A percentile compares a stretch with the other conserved stretches of the same genome.
phyloP scores from a whole-genome alignment of 2,888 invertebrate genomes.

The Strigamia crassipes region DNA sequence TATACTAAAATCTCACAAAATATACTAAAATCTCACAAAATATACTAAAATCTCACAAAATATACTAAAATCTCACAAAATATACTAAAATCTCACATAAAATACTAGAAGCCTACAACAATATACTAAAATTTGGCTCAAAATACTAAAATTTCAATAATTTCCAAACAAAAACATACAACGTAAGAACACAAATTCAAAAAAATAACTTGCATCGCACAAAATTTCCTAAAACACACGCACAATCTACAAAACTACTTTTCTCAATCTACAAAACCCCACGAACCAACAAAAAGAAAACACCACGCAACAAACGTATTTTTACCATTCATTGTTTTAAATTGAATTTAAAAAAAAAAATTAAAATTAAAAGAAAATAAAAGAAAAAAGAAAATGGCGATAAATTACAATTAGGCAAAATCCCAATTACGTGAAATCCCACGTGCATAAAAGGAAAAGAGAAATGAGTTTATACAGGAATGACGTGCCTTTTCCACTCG shows the following conservation, averaged over 20 bases:
- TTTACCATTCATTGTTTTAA: too few relatives aligned
- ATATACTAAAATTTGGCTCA: too few relatives aligned
- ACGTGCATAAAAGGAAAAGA: not conserved
- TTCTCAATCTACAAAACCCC: too few relatives aligned
- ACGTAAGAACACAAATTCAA: too few relatives aligned
- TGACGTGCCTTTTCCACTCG: constrained; percentile 19
- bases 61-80: not conserved
- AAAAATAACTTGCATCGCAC: too few relatives aligned
- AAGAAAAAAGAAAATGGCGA: not conserved
- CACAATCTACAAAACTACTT: too few relatives aligned
- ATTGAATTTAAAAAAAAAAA: too few relatives aligned
- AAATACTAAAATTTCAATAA: too few relatives aligned
- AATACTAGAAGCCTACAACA: not conserved
- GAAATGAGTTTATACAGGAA: not conserved
- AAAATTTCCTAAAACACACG: too few relatives aligned
- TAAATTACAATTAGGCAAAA: not conserved
- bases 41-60: not conserved
- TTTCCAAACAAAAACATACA: too few relatives aligned
- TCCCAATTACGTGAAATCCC: not conserved
- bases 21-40: not conserved
- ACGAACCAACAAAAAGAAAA: not conserved
- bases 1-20: too few relatives aligned
- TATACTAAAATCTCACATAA: not conserved
- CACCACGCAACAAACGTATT: too few relatives aligned
- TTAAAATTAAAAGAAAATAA: not conserved